Base-by-base conservation (phyloP, 2,113 vertebrate species). In the Callopanchax toddi region DNA sequence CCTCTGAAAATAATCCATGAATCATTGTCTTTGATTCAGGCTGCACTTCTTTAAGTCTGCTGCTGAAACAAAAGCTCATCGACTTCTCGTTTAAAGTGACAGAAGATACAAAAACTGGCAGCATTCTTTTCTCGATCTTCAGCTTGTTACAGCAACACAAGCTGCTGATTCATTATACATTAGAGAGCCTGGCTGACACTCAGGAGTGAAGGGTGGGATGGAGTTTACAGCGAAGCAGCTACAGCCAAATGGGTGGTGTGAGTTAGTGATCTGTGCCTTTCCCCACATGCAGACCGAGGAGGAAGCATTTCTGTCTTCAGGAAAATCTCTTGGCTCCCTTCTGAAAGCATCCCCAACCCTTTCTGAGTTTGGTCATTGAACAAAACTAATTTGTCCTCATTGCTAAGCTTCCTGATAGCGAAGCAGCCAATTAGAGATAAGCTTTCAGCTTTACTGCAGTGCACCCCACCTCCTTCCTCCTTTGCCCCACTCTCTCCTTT, bases 381-480 rank as follows among this genome's bases (percentile, higher is more conserved):
- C 77, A 79, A 83, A 87, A 81, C 87, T 88, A 89, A 91, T 88
- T 91, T 88, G 80, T 85, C 88, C 79, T 88, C 79, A 83, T 87
- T 85, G 80, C 75, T 81, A 83, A 89, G 88, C 88, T 88, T 83
- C 71, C 85, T 86, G 85, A 90, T 91, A 89, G 88, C 83, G 84
- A 86, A 91, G 84, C 85, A 90, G 79, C 89, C 85, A 91, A 92
- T 92, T 91, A 91, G 76, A 92, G 91, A 92, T 91, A 90, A 91
- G 87, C 84, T 72, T 32, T 40, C 51, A 79, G 82, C 64, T 69
- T 74, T 76, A 56, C 83, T 80, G 86, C 89, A 86, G 76, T 87
- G 78, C 82, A 81, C 81, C 70, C 66, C 68, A 60, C 46, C 67
- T 25, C 48, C 57, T 60, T 66, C 67, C 39, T 71, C 71, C 58